Conservation (phyloP, 1,140 invertebrate species). For the Papilio aristodemus region DNA sequence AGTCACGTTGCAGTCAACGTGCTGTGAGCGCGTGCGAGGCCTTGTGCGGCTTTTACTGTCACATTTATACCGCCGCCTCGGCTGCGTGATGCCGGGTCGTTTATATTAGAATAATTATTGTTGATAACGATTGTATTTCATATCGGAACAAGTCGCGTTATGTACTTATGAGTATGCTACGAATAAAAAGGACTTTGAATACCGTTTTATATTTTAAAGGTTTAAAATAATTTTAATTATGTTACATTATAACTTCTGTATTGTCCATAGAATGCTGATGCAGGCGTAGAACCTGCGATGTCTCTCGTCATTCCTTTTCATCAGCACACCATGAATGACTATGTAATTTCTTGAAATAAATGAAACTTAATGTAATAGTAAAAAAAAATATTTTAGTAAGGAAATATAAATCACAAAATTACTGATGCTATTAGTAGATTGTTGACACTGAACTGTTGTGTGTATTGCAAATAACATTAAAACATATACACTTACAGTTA, state of each 20-base stretch:
- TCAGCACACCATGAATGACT: slow-evolving; percentile 49
- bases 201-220: neutral
- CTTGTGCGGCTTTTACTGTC: slow-evolving; percentile 47
- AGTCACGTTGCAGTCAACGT: slow-evolving; percentile 78
- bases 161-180: neutral
- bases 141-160: neutral
- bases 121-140: slow-evolving; percentile 23
- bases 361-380: slow-evolving; percentile 17
- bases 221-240: slow-evolving; percentile 23
- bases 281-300: slow-evolving; percentile 52
- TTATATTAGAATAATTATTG: slow-evolving; percentile 37
- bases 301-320: slow-evolving; percentile 48
- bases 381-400: too few species aligned
- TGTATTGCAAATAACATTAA: neutral
- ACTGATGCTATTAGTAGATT: neutral
- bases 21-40: slow-evolving; percentile 58
- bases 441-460: neutral
- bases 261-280: slow-evolving; percentile 58
- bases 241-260: slow-evolving; percentile 40
- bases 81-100: slow-evolving; percentile 45
- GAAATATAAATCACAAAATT: neutral
- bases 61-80: slow-evolving; percentile 43
- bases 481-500: neutral
- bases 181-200: neutral
- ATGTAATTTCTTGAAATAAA: slow-evolving; percentile 45